Percentiles rank a stretch among this genome's conserved stretches.
Evolutionary conservation across 1,140 invertebrate genomes (phyloP).

Genomic region (Leptopilina clavipes): DNA sequence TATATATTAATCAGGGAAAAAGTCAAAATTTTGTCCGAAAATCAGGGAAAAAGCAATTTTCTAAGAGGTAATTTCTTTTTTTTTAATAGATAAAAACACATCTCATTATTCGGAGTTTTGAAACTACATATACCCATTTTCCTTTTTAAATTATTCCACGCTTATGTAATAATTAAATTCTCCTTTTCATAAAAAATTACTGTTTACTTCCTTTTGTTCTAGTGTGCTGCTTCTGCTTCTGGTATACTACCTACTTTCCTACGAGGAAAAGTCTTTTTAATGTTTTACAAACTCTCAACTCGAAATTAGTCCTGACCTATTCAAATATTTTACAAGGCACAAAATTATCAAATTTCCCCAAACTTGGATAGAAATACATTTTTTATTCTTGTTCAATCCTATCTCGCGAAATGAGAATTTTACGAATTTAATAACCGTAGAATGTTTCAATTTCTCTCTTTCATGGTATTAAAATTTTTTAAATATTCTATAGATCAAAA

Average conservation of each 20-base stretch:
- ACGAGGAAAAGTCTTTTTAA: constrained; percentile 14
- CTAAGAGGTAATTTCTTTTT: neutral
- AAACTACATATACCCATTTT: neutral
- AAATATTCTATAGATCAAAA: too few relatives aligned
- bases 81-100: neutral
- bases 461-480: too few relatives aligned
- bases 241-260: too few relatives aligned
- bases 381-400: neutral
- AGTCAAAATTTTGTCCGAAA: too few relatives aligned
- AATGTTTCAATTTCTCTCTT: neutral
- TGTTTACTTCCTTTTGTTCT: constrained; percentile 19
- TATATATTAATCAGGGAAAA: too few relatives aligned
- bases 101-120: neutral
- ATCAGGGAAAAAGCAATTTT: neutral
- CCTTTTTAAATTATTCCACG: neutral
- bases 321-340: constrained; percentile 1
- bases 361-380: neutral
- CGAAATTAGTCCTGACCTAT: constrained; percentile 15
- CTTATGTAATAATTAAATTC: constrained; percentile 9
- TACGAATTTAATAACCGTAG: neutral
- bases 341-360: constrained; percentile 14
- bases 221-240: too few relatives aligned
- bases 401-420: constrained; percentile 6
- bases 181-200: constrained; percentile 13
- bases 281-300: constrained; percentile 16